Conservation (phyloP, 2,888 invertebrate genomes). For the Cryptus armator region DNA sequence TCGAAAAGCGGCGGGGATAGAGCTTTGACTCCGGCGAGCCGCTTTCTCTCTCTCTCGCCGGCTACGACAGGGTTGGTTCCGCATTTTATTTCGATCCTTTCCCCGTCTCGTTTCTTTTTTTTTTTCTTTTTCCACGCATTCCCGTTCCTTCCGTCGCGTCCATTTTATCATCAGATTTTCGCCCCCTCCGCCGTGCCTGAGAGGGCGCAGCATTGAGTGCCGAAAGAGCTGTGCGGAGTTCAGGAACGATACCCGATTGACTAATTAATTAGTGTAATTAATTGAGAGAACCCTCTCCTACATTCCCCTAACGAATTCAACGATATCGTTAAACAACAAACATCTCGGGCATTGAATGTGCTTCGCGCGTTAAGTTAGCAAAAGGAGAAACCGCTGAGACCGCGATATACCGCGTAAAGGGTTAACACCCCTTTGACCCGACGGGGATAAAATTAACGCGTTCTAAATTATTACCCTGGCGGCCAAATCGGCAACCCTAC, state of each 20-base stretch:
- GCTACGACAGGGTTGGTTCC: conserved; percentile 43
- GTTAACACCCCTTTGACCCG: conserved; percentile 47
- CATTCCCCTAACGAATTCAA: too few species aligned
- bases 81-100: conserved; percentile 61
- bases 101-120: conserved; percentile 26
- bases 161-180: conserved; percentile 40
- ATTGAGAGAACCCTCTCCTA: conserved; percentile 55
- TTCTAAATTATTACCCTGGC: conserved; percentile 11
- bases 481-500: conserved; percentile 10
- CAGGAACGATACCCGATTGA: conserved; percentile 11
- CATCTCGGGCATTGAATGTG: too few species aligned
- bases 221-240: neutral
- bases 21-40: conserved; percentile 57
- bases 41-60: conserved; percentile 34
- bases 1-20: conserved; percentile 50
- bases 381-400: too few species aligned
- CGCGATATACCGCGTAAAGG: neutral
- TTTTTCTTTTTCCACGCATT: conserved; percentile 13
- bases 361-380: too few species aligned
- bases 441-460: neutral
- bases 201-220: neutral
- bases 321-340: too few species aligned
- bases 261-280: conserved; percentile 47
- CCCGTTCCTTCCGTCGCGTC: conserved; percentile 31
- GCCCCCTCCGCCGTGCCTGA: neutral